A percentile compares a stretch with the other conserved stretches of the same genome.
phyloP scores from a whole-genome alignment of 2,888 invertebrate species.

The Microctonus aethiopoides region DNA sequence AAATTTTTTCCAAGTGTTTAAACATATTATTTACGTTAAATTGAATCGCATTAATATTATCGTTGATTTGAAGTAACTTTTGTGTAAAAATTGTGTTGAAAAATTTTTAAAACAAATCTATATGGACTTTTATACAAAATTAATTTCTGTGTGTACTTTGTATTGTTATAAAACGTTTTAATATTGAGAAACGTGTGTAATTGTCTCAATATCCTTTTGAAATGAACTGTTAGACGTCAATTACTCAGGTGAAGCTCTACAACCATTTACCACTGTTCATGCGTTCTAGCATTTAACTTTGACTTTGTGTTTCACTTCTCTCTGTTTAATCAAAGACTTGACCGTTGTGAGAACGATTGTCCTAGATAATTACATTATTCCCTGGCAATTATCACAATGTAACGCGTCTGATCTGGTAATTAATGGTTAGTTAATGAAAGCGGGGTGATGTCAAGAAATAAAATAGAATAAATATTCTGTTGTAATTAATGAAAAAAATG shows the following conservation, averaged over 20 bases:
- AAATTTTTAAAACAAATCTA: no score
- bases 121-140: no score
- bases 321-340: constrained; percentile 2
- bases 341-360: background rate
- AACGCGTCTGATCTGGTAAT: background rate
- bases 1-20: no score
- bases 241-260: constrained; percentile 3
- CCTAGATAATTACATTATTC: constrained; percentile 15
- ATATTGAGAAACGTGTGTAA: background rate
- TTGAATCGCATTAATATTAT: no score
- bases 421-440: background rate
- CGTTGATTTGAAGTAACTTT: no score
- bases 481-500: no score
- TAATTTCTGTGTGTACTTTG: background rate
- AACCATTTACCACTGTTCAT: background rate
- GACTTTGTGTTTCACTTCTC: background rate
- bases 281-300: background rate
- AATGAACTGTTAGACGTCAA: background rate
- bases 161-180: background rate
- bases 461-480: no score
- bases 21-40: no score
- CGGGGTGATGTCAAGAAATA: background rate
- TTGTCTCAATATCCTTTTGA: background rate
- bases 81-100: no score
- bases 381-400: background rate